Conservation (phyloP, 2,888 invertebrate genomes). For the Melanargia galathea region DNA sequence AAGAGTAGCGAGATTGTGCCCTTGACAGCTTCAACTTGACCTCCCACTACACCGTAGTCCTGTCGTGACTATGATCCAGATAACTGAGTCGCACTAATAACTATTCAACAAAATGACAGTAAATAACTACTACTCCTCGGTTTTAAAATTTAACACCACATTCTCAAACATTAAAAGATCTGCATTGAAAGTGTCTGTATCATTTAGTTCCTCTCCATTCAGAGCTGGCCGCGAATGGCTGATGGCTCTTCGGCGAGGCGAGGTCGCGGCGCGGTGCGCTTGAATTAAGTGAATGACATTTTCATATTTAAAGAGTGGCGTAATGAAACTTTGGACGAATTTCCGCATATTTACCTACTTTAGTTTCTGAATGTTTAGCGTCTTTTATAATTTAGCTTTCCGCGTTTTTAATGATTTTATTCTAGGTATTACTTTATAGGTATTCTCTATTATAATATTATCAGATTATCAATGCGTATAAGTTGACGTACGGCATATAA, state of each 20-base stretch:
- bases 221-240: slow-evolving; percentile 27
- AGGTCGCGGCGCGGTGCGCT: slow-evolving; percentile 31
- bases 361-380: slow-evolving; percentile 6
- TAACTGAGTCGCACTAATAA: too few species aligned
- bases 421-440: too few species aligned
- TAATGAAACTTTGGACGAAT: slow-evolving; percentile 32
- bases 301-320: slow-evolving; percentile 46
- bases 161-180: slow-evolving; percentile 18
- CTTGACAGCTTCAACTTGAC: too few species aligned
- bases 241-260: slow-evolving; percentile 22
- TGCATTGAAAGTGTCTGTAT: slow-evolving; percentile 26
- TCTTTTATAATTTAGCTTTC: neutral
- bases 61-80: too few species aligned
- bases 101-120: too few species aligned
- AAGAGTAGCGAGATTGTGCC: too few species aligned
- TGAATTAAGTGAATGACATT: slow-evolving; percentile 45
- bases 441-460: too few species aligned
- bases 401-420: neutral
- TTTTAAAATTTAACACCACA: neutral
- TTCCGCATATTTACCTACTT: slow-evolving; percentile 21
- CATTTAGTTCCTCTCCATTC: slow-evolving; percentile 34
- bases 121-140: neutral
- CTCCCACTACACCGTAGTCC: too few species aligned
- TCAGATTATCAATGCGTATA: too few species aligned
- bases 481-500: too few species aligned